Base-by-base conservation (phyloP, 1,140 invertebrate species). In the Aphaenogaster ashmeadi region DNA sequence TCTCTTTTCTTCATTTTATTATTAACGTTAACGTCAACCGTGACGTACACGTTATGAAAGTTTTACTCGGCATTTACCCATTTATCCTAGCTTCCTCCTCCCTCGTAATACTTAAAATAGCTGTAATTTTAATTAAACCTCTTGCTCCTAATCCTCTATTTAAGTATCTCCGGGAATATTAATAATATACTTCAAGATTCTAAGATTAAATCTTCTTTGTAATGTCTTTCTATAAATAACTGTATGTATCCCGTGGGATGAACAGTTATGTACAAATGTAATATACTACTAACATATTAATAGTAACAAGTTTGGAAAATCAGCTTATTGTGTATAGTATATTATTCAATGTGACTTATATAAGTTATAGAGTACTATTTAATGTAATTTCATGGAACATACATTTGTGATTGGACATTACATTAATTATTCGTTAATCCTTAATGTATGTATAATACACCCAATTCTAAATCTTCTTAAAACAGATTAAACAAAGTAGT, bases 41-140 rank as follows among this genome's bases (percentile, higher is more conserved):
- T 75, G 67, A 83, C 54, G 52, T 83, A 41, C 15, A 44, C 15
- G 38, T 58, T 36, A 41, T 15, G 27, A 47, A 84, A 47, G 8
- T 84, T 69, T 74, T 41, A 50, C n/a, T 21, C 15, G 11, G 21
- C 36, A 50, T 47, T 84, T 41, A 60, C 44, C 44, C 44, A 36
- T 75, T 74, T 75, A 62, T 74, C 36, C 3, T 21, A n/a, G 6
- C 38, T 60, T 75, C 3, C 5, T 44, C 13, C 3, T 21, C n/a
- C 41, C 50, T n/a, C 15, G 50, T 36, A n/a, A 33, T 71, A 81
- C 8, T 81, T 56, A 71, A 81, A 81, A 56, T 81, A 81, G 27
- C 66, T 71, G 71, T 71, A 71, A 71, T 69, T 81, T 81, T 69
- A 71, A 81, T 81, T 81, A 33, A 81, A 81, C 4, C 15, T 44